Percentiles rank a stretch among this genome's conserved stretches.
Evolutionary conservation across 2,113 vertebrate species (phyloP).

Genomic region (Takifugu bimaculatus): DNA sequence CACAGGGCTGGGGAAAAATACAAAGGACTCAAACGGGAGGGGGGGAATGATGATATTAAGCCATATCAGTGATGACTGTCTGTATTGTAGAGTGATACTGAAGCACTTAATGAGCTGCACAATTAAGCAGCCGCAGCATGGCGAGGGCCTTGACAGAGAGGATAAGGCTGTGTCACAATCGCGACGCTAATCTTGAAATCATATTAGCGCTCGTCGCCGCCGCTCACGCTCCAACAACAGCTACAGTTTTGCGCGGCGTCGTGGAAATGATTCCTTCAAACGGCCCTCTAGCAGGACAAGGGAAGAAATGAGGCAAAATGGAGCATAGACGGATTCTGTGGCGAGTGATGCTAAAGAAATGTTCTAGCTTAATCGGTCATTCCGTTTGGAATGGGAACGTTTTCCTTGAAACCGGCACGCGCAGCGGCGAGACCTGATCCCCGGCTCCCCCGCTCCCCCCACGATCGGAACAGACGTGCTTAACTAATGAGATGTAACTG

Average conservation of each 20-base stretch:
- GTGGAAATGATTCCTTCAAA: slow-evolving; percentile 27
- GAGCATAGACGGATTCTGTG: no score
- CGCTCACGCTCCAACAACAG: slow-evolving; percentile 16
- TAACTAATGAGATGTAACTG: slow-evolving; percentile 34
- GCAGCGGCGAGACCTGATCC: background rate
- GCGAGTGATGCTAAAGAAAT: no score
- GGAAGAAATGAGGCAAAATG: no score
- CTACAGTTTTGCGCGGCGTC: slow-evolving; percentile 18
- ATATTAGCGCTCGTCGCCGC: slow-evolving; percentile 24
- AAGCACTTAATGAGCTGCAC: slow-evolving; percentile 9
- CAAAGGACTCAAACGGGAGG: background rate
- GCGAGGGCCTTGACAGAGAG: slow-evolving; percentile 7
- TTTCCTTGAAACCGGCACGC: no score
- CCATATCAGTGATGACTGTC: background rate
- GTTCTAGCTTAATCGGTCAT: no score
- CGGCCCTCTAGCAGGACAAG: no score
- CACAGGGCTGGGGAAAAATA: background rate
- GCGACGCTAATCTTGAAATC: slow-evolving; percentile 24
- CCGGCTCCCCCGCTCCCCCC: background rate
- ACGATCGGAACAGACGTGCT: slow-evolving; percentile 18
- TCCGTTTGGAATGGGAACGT: no score
- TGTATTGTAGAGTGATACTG: background rate
- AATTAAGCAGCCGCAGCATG: slow-evolving; percentile 10
- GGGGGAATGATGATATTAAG: background rate
- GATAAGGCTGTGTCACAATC: slow-evolving; percentile 10